phyloP scores from a whole-genome alignment of 2,113 vertebrate genomes.

The Himantopus leucocephalus region DNA sequence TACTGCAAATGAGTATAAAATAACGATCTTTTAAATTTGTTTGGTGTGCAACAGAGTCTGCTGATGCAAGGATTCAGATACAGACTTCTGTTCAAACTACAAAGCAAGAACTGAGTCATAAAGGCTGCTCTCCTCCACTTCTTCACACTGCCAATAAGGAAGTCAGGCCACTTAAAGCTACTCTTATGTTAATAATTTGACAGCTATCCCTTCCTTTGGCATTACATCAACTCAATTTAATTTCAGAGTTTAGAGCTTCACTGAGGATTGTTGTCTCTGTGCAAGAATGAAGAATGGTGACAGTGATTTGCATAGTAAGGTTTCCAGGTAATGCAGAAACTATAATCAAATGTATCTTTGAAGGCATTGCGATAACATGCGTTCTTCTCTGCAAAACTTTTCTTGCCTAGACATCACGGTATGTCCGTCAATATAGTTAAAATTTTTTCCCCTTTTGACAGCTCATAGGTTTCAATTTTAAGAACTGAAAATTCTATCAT shows the following conservation, averaged over 20 bases:
- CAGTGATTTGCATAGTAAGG: neutral
- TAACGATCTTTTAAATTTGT: neutral
- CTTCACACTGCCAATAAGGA: conserved; percentile 47
- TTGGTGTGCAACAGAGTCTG: conserved; percentile 52
- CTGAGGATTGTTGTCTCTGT: neutral
- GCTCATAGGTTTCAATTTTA: neutral
- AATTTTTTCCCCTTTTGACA: neutral
- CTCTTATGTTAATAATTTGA: conserved; percentile 31
- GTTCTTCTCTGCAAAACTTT: neutral
- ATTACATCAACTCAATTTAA: conserved; percentile 3
- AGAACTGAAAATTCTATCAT: neutral
- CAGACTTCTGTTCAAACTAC: conserved; percentile 12
- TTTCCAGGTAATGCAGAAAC: neutral
- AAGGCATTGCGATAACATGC: neutral
- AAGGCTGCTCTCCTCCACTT: conserved; percentile 48
- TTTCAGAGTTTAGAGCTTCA: neutral
- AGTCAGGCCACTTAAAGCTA: conserved; percentile 39
- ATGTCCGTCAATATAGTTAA: neutral
- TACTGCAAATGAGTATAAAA: conserved; percentile 29
- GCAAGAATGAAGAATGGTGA: conserved; percentile 8
- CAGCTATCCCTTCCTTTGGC: conserved; percentile 43
- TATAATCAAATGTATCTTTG: neutral
- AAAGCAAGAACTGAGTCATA: conserved; percentile 65
- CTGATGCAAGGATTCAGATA: conserved; percentile 64
- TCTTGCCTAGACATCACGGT: neutral